phyloP scores from a whole-genome alignment of 2,797 vertebrate species.

The Fistularia tabacaria region DNA sequence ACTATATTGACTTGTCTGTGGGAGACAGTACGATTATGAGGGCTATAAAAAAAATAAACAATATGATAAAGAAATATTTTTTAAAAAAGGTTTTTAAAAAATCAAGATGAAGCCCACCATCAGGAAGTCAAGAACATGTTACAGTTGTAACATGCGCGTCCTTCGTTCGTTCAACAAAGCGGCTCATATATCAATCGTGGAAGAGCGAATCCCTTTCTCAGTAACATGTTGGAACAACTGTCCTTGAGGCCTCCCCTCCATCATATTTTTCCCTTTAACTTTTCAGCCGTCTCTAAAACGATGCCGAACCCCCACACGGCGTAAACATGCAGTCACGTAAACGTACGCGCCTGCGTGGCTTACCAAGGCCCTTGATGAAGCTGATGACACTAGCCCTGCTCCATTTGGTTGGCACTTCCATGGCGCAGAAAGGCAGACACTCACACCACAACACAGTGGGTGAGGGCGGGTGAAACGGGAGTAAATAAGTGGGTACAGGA shows the following conservation, averaged over 20 bases:
- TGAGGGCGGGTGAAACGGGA: constrained; percentile 11
- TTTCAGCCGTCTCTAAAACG: constrained; percentile 27
- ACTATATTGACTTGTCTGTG: no score
- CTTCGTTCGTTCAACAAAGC: no score
- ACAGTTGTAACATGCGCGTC: no score
- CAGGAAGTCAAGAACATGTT: no score
- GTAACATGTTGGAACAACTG: no score
- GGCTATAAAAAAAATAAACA: no score
- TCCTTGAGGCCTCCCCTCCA: background rate
- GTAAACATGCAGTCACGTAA: constrained; percentile 31
- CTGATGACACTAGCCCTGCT: constrained; percentile 90
- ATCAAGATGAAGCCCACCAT: no score
- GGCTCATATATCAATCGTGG: no score
- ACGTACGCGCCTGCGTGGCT: constrained; percentile 61
- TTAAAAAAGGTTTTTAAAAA: no score
- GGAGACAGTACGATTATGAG: no score
- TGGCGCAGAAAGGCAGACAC: constrained; percentile 51
- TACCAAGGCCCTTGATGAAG: constrained; percentile 98
- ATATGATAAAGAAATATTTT: no score
- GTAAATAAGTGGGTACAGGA: constrained; percentile 10
- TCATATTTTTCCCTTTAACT: constrained; percentile 3
- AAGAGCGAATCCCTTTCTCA: no score
- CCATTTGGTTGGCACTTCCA: constrained; percentile 91
- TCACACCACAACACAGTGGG: constrained; percentile 6
- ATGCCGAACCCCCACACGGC: constrained; percentile 30